Evolutionary conservation across 2,888 invertebrate genomes (phyloP).

Genomic region (Apomyelois bistriatella): DNA sequence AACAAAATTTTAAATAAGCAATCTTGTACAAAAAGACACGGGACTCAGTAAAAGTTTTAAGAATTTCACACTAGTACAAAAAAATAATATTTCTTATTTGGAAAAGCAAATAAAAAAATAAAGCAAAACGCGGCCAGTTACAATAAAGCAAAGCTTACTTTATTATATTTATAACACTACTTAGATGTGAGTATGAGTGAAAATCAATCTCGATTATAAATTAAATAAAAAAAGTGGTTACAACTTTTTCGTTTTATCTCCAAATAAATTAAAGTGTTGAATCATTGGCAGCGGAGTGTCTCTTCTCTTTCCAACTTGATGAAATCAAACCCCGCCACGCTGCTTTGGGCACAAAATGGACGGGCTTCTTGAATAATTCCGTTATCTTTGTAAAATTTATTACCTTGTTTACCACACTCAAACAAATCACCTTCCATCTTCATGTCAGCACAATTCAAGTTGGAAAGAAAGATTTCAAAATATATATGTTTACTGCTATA

Average conservation of each 20-base stretch:
- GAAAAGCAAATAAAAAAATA: too few relatives aligned
- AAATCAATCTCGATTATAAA: too few relatives aligned
- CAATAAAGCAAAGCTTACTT: too few relatives aligned
- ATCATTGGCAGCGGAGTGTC: slow-evolving; percentile 25
- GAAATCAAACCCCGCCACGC: slow-evolving; percentile 18
- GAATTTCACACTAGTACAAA: too few relatives aligned
- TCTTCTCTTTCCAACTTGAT: slow-evolving; percentile 27
- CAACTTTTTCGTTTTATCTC: neutral
- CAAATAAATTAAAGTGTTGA: slow-evolving; percentile 18
- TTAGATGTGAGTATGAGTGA: too few relatives aligned
- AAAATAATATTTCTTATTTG: too few relatives aligned
- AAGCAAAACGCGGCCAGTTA: too few relatives aligned
- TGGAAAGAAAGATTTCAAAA: slow-evolving; percentile 26
- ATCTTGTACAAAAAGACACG: too few relatives aligned
- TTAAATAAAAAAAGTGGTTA: too few relatives aligned
- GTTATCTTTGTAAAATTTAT: neutral
- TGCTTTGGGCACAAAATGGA: slow-evolving; percentile 19
- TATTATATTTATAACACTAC: too few relatives aligned
- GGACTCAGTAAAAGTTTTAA: too few relatives aligned
- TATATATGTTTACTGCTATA: slow-evolving; percentile 30
- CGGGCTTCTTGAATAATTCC: neutral
- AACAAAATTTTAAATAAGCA: too few relatives aligned
- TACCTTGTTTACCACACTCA: neutral
- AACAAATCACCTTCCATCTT: slow-evolving; percentile 16
- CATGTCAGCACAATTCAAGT: slow-evolving; percentile 26